Conservation (phyloP, 64 coral and sea anemone genomes). For the Catalaphyllia jardinei region DNA sequence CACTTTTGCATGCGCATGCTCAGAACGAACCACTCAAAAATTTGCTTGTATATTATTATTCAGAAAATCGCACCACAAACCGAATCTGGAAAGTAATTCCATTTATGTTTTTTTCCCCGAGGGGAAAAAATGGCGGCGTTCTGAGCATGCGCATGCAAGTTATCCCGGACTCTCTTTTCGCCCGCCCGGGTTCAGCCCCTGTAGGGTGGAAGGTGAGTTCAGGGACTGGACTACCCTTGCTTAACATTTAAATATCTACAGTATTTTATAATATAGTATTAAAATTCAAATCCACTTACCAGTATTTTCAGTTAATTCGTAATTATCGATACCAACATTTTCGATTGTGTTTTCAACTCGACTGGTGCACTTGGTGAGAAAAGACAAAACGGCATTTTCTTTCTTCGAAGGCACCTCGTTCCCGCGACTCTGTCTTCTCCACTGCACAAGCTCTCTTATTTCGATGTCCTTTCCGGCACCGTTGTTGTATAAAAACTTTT, state of each 20-base stretch:
- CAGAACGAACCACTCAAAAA: too few relatives aligned
- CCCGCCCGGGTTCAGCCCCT: too few relatives aligned
- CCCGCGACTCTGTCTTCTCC: conserved; percentile 55
- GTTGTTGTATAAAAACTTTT: conserved; percentile 72
- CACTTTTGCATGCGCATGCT: too few relatives aligned
- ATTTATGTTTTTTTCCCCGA: too few relatives aligned
- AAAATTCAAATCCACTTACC: not conserved
- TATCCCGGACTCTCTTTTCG: too few relatives aligned
- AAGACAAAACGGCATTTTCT: not conserved
- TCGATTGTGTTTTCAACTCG: conserved; percentile 7
- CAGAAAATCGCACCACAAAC: too few relatives aligned
- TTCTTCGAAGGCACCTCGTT: conserved; percentile 7
- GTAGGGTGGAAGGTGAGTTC: too few relatives aligned
- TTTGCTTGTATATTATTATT: too few relatives aligned
- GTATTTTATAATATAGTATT: not conserved
- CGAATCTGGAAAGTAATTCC: too few relatives aligned
- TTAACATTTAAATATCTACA: not conserved
- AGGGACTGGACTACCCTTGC: too few relatives aligned
- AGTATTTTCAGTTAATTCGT: not conserved
- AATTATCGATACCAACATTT: conserved; percentile 11
- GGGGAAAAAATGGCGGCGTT: too few relatives aligned
- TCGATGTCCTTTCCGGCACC: conserved; percentile 69
- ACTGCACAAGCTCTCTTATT: conserved; percentile 54
- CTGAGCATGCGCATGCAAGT: too few relatives aligned
- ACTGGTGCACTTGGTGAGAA: not conserved